Evolutionary conservation across 2,888 invertebrate genomes (phyloP), one percentile per base, ranked within the genome.

Genomic region (Rhodophaea formosa): DNA sequence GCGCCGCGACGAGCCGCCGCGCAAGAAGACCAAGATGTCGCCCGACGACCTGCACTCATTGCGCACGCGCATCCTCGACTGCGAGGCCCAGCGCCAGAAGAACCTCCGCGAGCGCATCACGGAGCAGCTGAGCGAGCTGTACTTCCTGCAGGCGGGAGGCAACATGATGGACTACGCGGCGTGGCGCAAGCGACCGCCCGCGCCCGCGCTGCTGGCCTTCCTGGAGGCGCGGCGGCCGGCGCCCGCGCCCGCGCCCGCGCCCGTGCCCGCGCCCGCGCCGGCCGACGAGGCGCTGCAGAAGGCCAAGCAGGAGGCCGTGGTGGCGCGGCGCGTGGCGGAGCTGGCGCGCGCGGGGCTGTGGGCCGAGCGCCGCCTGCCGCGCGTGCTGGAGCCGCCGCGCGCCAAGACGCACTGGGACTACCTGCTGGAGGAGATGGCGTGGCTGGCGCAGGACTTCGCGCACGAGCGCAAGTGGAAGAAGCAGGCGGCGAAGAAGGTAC

Each of bases 401-500:
- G 93, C 94, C 56, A 99, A 99, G 91, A 96, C 97, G 30, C 99
- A 99, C 86, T 99, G 99, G 99, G 99, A 99, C 87, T 99, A 98
- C 86, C 91, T 99, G 64, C 91, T 99, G 45, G 99, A 99, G 86
- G 99, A 99, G 91, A 98, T 99, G 98, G 96, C 96, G 43, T 99
- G 99, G 99, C 92, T 99, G 67, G 97, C 98, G 42, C 96, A 97
- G 43, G 99, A 99, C 89, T 99, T 99, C 88, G 97, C 97, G 30
- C 97, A 98, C 83, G 99, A 99, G 86, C 93, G 99, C 63, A 98
- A 98, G 83, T 98, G 98, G 98, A 99, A 99, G 80, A 97, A 97
- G 83, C 96, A 97, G 60, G 97, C 97, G 6, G 98, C 98, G 0
- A 97, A 97, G 80, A 98, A 97, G 89, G 94, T 94, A 44, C n/a